Evolutionary conservation across 1,140 invertebrate genomes (phyloP).

Genomic region (Trialeurodes vaporariorum): DNA sequence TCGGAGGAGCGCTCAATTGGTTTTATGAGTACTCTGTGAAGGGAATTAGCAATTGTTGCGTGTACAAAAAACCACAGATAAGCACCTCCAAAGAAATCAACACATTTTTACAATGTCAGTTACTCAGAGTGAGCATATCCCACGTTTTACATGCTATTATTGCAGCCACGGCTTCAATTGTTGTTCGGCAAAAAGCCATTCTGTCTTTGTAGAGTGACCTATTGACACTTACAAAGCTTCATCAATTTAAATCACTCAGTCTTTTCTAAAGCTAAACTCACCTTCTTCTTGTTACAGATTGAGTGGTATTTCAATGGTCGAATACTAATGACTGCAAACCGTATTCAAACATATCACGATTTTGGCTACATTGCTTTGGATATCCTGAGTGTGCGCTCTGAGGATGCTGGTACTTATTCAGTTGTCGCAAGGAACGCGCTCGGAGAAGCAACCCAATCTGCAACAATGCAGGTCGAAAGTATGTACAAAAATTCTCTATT

Average conservation of each 20-base stretch:
- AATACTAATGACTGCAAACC: slow-evolving; percentile 65
- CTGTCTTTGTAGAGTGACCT: too few relatives aligned
- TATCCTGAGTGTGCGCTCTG: slow-evolving; percentile 72
- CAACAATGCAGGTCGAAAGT: slow-evolving; percentile 79
- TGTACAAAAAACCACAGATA: too few relatives aligned
- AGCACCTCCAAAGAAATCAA: too few relatives aligned
- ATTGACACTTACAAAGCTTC: not conserved
- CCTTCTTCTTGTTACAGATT: slow-evolving; percentile 35
- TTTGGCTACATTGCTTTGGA: slow-evolving; percentile 92
- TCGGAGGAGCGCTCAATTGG: too few relatives aligned
- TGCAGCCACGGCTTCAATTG: too few relatives aligned
- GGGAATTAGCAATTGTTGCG: too few relatives aligned
- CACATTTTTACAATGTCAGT: too few relatives aligned
- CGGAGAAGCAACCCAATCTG: slow-evolving; percentile 68
- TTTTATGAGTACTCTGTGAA: too few relatives aligned
- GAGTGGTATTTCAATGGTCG: slow-evolving; percentile 89
- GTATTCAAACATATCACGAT: slow-evolving; percentile 86
- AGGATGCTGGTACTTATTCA: slow-evolving; percentile 77
- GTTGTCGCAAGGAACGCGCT: slow-evolving; percentile 78
- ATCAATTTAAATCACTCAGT: not conserved
- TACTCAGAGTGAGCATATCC: too few relatives aligned
- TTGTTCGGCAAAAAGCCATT: too few relatives aligned
- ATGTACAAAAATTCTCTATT: slow-evolving; percentile 36
- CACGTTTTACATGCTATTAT: too few relatives aligned
- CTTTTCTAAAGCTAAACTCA: too few relatives aligned